Base-by-base conservation (phyloP, 2,797 vertebrate species). In the Acipenser ruthenus region DNA sequence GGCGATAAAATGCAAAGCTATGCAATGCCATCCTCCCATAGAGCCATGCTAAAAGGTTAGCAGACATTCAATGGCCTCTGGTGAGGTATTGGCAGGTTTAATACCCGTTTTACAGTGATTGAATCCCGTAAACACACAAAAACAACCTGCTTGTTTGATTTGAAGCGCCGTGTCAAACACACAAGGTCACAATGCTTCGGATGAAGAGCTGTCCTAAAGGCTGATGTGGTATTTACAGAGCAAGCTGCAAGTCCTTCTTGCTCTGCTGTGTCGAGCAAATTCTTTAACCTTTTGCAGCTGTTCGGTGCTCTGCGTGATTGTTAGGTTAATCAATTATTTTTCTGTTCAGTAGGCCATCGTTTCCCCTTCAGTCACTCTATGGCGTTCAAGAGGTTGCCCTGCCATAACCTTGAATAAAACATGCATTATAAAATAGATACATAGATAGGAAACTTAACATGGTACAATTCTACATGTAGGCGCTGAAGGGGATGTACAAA, bases 161-260 rank as follows among this genome's bases (percentile, higher is more conserved):
- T 10, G 49, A 59, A 50, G 11, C 67, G 56, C 6, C 51, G 3
- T 64, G 56, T 50, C 65, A 68, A 74, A 18, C 67, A 51, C 79
- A 72, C 75, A 72, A 66, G 7, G 67, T 72, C 62, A 13, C 64
- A 71, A 67, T 37, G 23, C 23, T 37, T 37, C 23, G 2, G 23
- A 37, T 37, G 23, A 37, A 37, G 23, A 37, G 23, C 23, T 37
- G 4, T 37, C 23, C 23, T 37, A 37, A 37, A 37, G 23, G 63
- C 67, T 61, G 76, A 77, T 72, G 72, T 77, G 72, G 73, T 74
- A 74, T 79, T 70, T 66, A 71, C 69, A 75, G 70, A 73, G 75
- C 67, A 56, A 66, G 49, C 37, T 69, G 55, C 15, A 18, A 18
- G 15, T 18, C 15, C 15, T 18, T 18, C 15, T 18, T 18, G 15